Conservation (phyloP, 2,113 vertebrate species). For the Triplophysa dalaica region DNA sequence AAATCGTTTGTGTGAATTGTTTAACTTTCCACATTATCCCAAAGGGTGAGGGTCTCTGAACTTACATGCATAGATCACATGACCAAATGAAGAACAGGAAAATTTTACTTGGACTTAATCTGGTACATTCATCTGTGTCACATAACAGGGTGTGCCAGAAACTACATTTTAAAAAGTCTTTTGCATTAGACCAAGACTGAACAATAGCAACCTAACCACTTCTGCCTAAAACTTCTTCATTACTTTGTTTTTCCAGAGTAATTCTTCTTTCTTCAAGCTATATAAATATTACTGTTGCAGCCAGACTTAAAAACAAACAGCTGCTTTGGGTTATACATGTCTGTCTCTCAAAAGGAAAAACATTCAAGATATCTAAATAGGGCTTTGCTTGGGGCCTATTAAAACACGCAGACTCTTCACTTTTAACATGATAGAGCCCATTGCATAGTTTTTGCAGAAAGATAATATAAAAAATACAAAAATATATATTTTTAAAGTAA, state of each 20-base stretch:
- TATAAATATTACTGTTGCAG: slow-evolving; percentile 34
- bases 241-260: background rate
- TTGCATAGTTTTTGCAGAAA: background rate
- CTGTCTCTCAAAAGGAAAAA: too few species aligned
- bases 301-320: slow-evolving; percentile 33
- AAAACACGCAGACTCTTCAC: background rate
- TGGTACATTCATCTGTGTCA: background rate
- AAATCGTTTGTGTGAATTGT: too few species aligned
- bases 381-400: background rate
- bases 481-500: background rate
- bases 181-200: background rate
- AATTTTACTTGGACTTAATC: slow-evolving; percentile 14
- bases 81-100: slow-evolving; percentile 3
- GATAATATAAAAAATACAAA: background rate
- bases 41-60: too few species aligned
- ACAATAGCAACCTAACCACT: background rate
- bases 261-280: slow-evolving; percentile 37
- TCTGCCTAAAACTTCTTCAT: slow-evolving; percentile 22
- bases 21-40: too few species aligned
- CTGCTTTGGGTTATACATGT: slow-evolving; percentile 57
- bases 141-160: background rate
- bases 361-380: too few species aligned
- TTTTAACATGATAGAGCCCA: background rate
- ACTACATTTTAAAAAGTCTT: background rate
- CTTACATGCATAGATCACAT: too few species aligned